Percentiles rank a stretch among this genome's conserved stretches.
Evolutionary conservation across 1,140 invertebrate genomes (phyloP).

Genomic region (Charaxes varanes): DNA sequence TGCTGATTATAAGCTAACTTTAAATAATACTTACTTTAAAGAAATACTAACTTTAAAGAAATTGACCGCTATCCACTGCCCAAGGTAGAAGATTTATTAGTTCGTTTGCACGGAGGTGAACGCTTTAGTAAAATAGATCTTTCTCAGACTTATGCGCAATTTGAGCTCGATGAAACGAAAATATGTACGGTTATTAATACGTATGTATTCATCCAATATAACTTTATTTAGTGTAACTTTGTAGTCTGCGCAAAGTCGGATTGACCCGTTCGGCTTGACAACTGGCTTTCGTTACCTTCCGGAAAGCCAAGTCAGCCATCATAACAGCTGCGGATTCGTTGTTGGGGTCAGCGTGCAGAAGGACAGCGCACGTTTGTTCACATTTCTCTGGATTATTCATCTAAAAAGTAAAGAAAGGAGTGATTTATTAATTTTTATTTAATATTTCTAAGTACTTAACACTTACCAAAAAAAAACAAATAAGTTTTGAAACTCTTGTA

Average conservation of each 20-base stretch:
- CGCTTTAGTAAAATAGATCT: constrained; percentile 51
- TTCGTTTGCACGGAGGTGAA: constrained; percentile 28
- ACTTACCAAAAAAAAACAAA: too few relatives aligned
- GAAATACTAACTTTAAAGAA: constrained; percentile 28
- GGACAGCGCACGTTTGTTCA: constrained; percentile 87
- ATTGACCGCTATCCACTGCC: constrained; percentile 52
- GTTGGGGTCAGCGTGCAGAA: constrained; percentile 89
- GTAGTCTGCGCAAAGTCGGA: too few relatives aligned
- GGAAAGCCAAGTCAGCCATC: constrained; percentile 96
- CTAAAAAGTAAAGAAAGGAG: too few relatives aligned
- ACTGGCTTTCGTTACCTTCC: constrained; percentile 80
- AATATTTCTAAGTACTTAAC: too few relatives aligned
- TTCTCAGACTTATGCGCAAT: constrained; percentile 48
- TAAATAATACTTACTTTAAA: too few relatives aligned
- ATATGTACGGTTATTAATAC: constrained; percentile 33
- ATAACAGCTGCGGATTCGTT: constrained; percentile 95
- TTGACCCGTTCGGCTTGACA: too few relatives aligned
- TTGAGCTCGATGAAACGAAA: constrained; percentile 33
- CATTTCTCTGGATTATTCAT: constrained; percentile 87
- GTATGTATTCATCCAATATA: too few relatives aligned
- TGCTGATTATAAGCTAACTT: constrained; percentile 27
- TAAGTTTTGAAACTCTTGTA: too few relatives aligned
- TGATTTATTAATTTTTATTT: too few relatives aligned
- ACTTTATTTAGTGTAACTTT: too few relatives aligned
- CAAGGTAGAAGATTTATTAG: constrained; percentile 39